phyloP scores from a whole-genome alignment of 2,888 invertebrate species.

The Catocala nupta region DNA sequence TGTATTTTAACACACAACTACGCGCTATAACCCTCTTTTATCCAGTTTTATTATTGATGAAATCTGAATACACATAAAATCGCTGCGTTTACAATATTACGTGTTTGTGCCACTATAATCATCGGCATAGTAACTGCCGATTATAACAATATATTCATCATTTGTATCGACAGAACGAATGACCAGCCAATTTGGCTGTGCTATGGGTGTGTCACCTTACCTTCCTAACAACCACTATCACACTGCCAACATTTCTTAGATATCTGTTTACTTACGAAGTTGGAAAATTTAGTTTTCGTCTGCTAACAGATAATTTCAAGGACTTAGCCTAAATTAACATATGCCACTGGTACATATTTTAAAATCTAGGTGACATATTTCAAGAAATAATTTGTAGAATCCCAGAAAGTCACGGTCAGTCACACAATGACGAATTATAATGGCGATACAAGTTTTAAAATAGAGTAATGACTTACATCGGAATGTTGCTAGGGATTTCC shows the following conservation, averaged over 20 bases:
- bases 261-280: conserved; percentile 23
- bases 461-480: neutral
- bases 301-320: conserved; percentile 1
- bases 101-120: neutral
- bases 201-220: conserved; percentile 32
- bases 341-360: neutral
- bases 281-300: conserved; percentile 1
- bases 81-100: neutral
- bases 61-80: too few species aligned
- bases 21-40: too few species aligned
- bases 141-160: neutral
- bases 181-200: conserved; percentile 21
- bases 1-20: too few species aligned
- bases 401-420: conserved; percentile 39
- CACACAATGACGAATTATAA: too few species aligned
- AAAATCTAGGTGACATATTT: conserved; percentile 35
- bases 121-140: conserved; percentile 11
- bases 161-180: conserved; percentile 9
- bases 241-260: conserved; percentile 36
- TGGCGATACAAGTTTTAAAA: neutral
- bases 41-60: too few species aligned
- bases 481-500: too few species aligned
- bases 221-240: conserved; percentile 9
- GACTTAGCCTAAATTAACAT: conserved; percentile 4
- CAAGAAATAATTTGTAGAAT: conserved; percentile 8